Evolutionary conservation across 2,888 invertebrate species (phyloP).

Genomic region (Ditylenchus weischeri): DNA sequence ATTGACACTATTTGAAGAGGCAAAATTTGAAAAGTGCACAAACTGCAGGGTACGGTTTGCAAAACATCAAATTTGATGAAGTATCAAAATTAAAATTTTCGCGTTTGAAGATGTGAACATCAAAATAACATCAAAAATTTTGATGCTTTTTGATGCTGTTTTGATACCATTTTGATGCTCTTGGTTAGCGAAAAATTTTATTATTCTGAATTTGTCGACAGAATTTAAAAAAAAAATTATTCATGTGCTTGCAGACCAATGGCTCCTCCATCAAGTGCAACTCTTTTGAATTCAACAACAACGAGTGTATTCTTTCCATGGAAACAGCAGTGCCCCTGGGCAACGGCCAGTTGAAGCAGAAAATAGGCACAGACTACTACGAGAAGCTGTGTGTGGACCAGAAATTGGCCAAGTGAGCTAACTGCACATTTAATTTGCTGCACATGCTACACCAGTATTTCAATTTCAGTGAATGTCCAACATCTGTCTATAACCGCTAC

Average conservation of each 20-base stretch:
- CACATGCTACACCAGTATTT: neutral
- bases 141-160: too few species aligned
- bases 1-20: too few species aligned
- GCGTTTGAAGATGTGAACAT: too few species aligned
- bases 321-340: slow-evolving; percentile 58
- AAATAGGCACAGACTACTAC: slow-evolving; percentile 48
- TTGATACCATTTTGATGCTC: too few species aligned
- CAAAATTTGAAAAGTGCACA: too few species aligned
- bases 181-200: too few species aligned
- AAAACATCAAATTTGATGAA: too few species aligned
- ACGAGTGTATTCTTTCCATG: slow-evolving; percentile 36
- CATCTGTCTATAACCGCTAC: slow-evolving; percentile 46
- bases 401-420: slow-evolving; percentile 33
- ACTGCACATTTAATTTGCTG: slow-evolving; percentile 9
- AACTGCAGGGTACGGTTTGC: too few species aligned
- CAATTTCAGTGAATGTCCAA: slow-evolving; percentile 42
- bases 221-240: neutral
- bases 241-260: too few species aligned
- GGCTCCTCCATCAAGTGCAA: slow-evolving; percentile 44
- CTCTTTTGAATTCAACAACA: slow-evolving; percentile 49
- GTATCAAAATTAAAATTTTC: too few species aligned
- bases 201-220: neutral
- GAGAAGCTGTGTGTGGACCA: slow-evolving; percentile 56
- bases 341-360: slow-evolving; percentile 55
- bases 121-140: too few species aligned